A percentile compares a stretch with the other conserved stretches of the same genome.
Conservation (phyloP, 64 coral and sea anemone genomes). For the Montipora efflorescens region DNA sequence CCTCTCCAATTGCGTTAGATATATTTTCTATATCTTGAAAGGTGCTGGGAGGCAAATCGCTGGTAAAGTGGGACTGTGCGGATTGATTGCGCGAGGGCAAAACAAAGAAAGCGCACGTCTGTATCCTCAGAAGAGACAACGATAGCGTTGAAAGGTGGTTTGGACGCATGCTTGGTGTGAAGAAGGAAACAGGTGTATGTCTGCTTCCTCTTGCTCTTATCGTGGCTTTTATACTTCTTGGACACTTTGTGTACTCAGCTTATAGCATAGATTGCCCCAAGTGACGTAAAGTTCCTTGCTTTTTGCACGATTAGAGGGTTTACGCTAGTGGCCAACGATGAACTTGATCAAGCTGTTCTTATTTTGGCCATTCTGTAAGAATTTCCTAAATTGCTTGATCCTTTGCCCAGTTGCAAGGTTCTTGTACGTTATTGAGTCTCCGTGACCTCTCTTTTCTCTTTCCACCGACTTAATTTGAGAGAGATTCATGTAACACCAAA, state of each 20-base stretch:
- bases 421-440: background rate
- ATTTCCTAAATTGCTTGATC: background rate
- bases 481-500: background rate
- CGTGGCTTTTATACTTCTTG: background rate
- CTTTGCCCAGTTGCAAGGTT: background rate
- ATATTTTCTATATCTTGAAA: conserved; percentile 22
- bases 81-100: background rate
- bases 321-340: too few species aligned
- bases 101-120: background rate
- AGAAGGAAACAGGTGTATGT: conserved; percentile 5
- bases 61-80: conserved; percentile 33
- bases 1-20: background rate
- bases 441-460: background rate
- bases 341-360: too few species aligned
- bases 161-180: conserved; percentile 14
- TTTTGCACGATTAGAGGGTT: background rate
- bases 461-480: background rate
- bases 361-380: background rate
- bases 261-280: conserved; percentile 24
- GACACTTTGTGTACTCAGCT: background rate
- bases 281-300: conserved; percentile 26
- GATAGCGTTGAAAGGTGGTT: background rate
- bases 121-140: conserved; percentile 37
- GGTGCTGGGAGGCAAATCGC: background rate
- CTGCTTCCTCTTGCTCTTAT: conserved; percentile 3